Conservation (phyloP, 2,113 vertebrate genomes). For the Lutjanus erythropterus region DNA sequence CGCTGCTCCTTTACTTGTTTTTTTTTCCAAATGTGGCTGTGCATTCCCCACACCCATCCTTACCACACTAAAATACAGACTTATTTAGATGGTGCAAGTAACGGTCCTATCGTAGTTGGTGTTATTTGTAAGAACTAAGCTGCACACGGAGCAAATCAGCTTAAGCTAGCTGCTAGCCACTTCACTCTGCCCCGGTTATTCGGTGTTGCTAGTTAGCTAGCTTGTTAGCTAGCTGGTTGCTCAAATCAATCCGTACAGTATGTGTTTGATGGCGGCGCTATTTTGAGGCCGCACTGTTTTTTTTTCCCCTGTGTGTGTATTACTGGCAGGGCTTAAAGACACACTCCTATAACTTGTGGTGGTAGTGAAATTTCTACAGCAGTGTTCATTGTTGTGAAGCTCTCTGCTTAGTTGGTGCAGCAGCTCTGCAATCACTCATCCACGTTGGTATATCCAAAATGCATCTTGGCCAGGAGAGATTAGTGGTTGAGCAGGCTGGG, state of each 20-base stretch:
- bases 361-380: not conserved
- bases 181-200: conserved; percentile 17
- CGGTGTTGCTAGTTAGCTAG: conserved; percentile 12
- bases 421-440: not conserved
- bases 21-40: not conserved
- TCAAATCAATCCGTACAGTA: conserved; percentile 27
- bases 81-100: not conserved
- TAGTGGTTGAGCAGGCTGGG: conserved; percentile 11
- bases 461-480: not conserved
- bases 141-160: conserved; percentile 25
- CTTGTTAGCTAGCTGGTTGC: conserved; percentile 43
- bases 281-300: conserved; percentile 58
- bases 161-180: conserved; percentile 44
- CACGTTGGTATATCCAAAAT: not conserved
- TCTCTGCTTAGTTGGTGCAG: not conserved
- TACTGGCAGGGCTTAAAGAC: conserved; percentile 5
- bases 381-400: not conserved
- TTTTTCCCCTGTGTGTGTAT: not conserved
- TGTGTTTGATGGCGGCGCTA: conserved; percentile 68
- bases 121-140: conserved; percentile 27
- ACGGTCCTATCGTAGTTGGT: not conserved
- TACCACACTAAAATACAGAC: not conserved
- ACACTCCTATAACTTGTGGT: not conserved
- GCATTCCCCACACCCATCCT: not conserved
- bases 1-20: conserved; percentile 12